A percentile compares a stretch with the other conserved stretches of the same genome.
phyloP scores from a whole-genome alignment of 2,888 invertebrate species.

The Heliconius charithonia region DNA sequence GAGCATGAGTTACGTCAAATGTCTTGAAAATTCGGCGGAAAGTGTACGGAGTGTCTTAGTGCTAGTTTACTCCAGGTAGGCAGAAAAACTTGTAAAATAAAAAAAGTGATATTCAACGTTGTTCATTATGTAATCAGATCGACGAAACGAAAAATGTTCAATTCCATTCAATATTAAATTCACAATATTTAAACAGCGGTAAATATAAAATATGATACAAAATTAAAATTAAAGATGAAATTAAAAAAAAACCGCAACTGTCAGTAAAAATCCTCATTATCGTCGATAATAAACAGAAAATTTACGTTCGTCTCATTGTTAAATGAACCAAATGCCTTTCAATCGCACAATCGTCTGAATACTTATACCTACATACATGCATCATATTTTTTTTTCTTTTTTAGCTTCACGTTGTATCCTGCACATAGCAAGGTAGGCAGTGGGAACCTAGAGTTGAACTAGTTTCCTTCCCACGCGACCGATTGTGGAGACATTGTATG shows the following conservation, averaged over 20 bases:
- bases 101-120: not conserved
- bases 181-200: not conserved
- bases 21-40: not conserved
- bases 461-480: not conserved
- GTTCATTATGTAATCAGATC: not conserved
- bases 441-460: not conserved
- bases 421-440: not conserved
- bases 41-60: no score
- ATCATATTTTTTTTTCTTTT: no score
- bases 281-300: slow-evolving; percentile 12
- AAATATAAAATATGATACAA: slow-evolving; percentile 11
- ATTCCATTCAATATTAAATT: not conserved
- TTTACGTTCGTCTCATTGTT: slow-evolving; percentile 17
- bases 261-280: slow-evolving; percentile 19
- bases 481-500: not conserved
- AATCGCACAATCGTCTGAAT: slow-evolving; percentile 21
- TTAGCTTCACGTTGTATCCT: no score
- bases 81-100: not conserved
- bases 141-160: not conserved
- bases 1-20: not conserved
- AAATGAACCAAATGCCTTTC: slow-evolving; percentile 23
- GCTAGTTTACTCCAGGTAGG: not conserved
- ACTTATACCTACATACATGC: not conserved
- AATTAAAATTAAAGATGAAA: slow-evolving; percentile 11
- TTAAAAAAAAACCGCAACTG: not conserved